These are phyloP conservation scores for Pristionchus exspectatus DNA, from an alignment of 2,888 invertebrate genomes.

Conservation along the genomic window DNA sequence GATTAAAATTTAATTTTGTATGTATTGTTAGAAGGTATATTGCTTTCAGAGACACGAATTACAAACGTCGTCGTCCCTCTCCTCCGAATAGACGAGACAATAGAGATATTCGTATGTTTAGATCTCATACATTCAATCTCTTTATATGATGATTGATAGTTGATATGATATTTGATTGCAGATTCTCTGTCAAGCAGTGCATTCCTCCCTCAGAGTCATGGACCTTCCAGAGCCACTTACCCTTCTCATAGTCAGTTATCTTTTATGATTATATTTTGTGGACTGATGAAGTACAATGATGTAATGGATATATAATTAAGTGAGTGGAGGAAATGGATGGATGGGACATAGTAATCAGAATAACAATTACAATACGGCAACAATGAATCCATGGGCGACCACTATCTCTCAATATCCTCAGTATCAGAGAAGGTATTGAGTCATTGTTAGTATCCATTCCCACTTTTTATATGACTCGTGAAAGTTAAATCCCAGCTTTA, in stretches of 20 bases:
- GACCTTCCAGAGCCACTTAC: background rate
- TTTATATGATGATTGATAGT: background rate
- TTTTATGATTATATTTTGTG: background rate
- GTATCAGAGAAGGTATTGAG: constrained; percentile 31
- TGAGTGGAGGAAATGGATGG: constrained; percentile 13
- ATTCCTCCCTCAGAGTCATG: background rate
- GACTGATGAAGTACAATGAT: background rate
- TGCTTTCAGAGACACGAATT: background rate
- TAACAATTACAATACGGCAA: constrained; percentile 5
- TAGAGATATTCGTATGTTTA: constrained; percentile 51
- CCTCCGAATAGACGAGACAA: constrained; percentile 43
- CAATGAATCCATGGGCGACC: constrained; percentile 27
- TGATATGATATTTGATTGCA: background rate
- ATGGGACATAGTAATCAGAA: background rate
- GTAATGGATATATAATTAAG: background rate
- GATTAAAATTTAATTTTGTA: background rate
- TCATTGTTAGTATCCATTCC: background rate
- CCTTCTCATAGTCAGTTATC: background rate
- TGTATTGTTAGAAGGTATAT: background rate
- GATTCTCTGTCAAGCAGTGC: constrained; percentile 21
- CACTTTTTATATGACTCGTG: background rate
- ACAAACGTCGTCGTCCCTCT: constrained; percentile 36
- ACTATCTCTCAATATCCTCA: constrained; percentile 1
- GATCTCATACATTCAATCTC: background rate
- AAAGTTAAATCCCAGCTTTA: background rate